phyloP scores from a whole-genome alignment of 2,888 invertebrate species.

The Heliothis peltigera region DNA sequence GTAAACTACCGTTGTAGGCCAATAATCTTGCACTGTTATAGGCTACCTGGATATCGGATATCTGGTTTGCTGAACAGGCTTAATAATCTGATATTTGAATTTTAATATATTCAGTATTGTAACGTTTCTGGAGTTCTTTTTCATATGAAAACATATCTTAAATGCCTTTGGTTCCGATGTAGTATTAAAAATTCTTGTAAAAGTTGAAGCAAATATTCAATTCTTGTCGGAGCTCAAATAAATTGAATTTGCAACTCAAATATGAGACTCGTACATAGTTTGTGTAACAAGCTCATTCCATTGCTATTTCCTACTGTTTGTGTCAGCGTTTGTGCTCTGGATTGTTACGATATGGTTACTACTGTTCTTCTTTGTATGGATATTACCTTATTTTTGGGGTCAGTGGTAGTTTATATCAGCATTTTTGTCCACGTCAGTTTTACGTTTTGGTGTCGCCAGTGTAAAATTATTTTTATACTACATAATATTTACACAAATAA shows the following conservation, averaged over 20 bases:
- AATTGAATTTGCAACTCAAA: slow-evolving; percentile 8
- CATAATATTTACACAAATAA: too few species aligned
- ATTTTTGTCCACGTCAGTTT: not conserved
- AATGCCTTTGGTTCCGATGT: not conserved
- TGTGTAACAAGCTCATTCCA: not conserved
- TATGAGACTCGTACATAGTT: slow-evolving; percentile 9
- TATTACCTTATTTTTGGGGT: not conserved
- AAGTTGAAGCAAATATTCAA: slow-evolving; percentile 13
- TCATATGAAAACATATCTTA: not conserved
- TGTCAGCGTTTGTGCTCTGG: not conserved
- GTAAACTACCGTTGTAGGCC: slow-evolving; percentile 28
- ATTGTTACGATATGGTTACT: too few species aligned
- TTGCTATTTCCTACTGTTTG: not conserved
- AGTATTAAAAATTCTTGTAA: slow-evolving; percentile 9
- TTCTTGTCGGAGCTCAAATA: not conserved
- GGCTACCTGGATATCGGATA: slow-evolving; percentile 29
- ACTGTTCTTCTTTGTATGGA: not conserved
- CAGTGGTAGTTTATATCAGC: not conserved
- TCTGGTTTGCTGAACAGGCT: not conserved
- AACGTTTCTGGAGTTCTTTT: not conserved
- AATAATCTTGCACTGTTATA: slow-evolving; percentile 41
- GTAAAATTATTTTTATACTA: not conserved
- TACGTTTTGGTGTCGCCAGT: not conserved
- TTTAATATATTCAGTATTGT: too few species aligned
- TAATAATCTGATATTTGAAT: not conserved